Evolutionary conservation across 2,888 invertebrate genomes (phyloP).

Genomic region (Atethmia centrago): DNA sequence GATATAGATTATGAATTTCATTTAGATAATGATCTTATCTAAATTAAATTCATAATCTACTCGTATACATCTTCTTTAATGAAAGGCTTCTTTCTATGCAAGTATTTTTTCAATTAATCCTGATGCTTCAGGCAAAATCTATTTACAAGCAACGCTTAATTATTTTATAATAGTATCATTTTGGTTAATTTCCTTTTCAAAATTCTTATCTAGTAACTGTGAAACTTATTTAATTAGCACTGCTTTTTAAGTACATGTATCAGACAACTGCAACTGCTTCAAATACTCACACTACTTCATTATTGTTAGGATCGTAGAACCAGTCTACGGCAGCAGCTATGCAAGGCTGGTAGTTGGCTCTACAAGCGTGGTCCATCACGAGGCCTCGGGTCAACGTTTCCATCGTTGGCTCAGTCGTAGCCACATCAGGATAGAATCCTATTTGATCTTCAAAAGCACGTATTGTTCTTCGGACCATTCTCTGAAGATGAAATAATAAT

Average conservation of each 20-base stretch:
- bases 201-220: no score
- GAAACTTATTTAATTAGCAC: neutral
- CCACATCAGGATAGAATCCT: conserved; percentile 78
- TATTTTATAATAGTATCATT: neutral
- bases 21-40: no score
- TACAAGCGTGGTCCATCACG: conserved; percentile 87
- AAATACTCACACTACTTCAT: conserved; percentile 79
- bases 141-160: neutral
- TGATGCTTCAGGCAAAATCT: neutral
- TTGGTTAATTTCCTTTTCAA: neutral
- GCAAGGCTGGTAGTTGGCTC: conserved; percentile 81
- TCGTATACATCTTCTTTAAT: no score
- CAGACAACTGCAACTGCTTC: no score
- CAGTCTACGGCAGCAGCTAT: conserved; percentile 85
- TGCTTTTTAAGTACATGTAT: neutral
- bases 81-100: no score
- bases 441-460: conserved; percentile 77
- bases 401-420: conserved; percentile 78
- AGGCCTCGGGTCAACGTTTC: conserved; percentile 80
- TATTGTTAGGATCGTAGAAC: conserved; percentile 80
- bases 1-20: no score
- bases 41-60: no score
- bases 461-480: conserved; percentile 82
- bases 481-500: conserved; percentile 66
- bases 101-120: neutral